Base-by-base conservation (phyloP, 2,113 vertebrate genomes). In the Heterochromis multidens region DNA sequence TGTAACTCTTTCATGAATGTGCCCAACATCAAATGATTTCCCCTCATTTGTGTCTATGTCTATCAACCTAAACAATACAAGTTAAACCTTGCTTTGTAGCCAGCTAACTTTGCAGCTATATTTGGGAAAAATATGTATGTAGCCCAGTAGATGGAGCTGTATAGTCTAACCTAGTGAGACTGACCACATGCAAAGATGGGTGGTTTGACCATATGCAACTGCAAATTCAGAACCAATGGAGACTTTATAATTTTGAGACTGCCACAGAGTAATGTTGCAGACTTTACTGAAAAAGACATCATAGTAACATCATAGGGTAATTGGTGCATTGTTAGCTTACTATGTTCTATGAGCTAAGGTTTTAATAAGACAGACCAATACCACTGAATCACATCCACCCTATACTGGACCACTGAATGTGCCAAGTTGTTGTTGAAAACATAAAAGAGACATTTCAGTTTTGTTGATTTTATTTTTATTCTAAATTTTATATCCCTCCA, bases 91-190 rank as follows among this genome's bases (percentile, higher is more conserved):
- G 40, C 40, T 46, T 52, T 52, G 11, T 43, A 49, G 17, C 27
- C 43, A 54, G 43, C 46, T 76, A 76, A 54, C 27, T 52, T 33
- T 27, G 37, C 43, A 52, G 11, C 27, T 59, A 13, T 12, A 31
- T 80, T 74, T 31, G 10, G 23, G 33, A 40, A 37, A 59, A 43
- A 46, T 25, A 67, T 43, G 17, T 63, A 58, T 52, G 31, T 83
- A 29, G 52, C 3, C 88, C 88, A 91, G 63, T 56, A 90, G 86
- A 82, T 88, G 79, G 86, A 63, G 86, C 84, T 59, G 25, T 63
- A 60, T 10, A 43, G 23, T 77, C 13, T 67, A 70, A 83, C 49
- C 40, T 40, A 16, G 11, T 5, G 46, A 85, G 56, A 82, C 2
- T 77, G 49, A 65, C 9, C 19, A 35, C 52, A 14, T 46, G 54